Evolutionary conservation across 2,888 invertebrate species (phyloP), one percentile per base, ranked within the genome.

Genomic region (Cataglyphis cursor): DNA sequence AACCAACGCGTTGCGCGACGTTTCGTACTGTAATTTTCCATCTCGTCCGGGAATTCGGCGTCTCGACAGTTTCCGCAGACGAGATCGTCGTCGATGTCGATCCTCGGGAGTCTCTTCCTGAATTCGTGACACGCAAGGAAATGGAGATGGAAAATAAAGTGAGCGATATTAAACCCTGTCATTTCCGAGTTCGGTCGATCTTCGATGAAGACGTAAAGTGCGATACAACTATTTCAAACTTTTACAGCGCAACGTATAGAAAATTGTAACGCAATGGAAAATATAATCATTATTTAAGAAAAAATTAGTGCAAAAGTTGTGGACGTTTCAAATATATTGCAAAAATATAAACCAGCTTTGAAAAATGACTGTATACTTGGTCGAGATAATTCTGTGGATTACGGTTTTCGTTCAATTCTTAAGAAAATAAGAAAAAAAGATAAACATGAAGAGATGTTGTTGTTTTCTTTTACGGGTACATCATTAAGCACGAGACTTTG

Each of bases 1-100:
- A 88, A 88, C 86, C 48, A 15, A 21, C 86, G 54, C 31, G 31
- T n/a, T 21, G 41, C 66, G 57, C 66, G 41, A 64, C 85, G 78
- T 83, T 84, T 5, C 15, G 81, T 85, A 54, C 38, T 15, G 76
- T 87, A 87, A 87, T 88, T 86, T 85, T 81, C 51, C 84, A 83
- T 85, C 80, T 59, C 81, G 68, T 62, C 72, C 54, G 48, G 74
- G 70, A 54, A 57, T 57, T 85, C 57, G 81, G 41, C 72, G 73
- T 73, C 85, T 61, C 65, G 66, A 62, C 68, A 59, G 61, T 31
- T 78, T 78, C 78, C 70, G 70, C 31, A 44, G 44, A 57, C 12
- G 41, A 44, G 41, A 28, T 31, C 31, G 41, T 28, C 35, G 21
- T 64, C 64, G 51, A 38, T 44, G 31, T 70, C 31, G 12, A n/a